phyloP scores from a whole-genome alignment of 2,888 invertebrate genomes.

The Brenthis ino region DNA sequence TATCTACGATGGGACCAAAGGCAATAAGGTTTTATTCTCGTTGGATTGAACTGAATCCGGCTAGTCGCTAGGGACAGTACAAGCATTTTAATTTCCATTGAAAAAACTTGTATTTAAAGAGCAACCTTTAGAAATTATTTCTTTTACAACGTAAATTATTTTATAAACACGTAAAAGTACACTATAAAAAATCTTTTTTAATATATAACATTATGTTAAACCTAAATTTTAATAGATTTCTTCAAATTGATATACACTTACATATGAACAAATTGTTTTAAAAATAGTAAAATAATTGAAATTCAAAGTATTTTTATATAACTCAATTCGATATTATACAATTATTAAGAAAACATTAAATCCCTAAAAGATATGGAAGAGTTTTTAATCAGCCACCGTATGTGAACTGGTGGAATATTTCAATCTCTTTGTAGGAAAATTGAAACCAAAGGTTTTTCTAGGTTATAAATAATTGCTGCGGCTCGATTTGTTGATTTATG shows the following conservation, averaged over 20 bases:
- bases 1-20: slow-evolving; percentile 6
- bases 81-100: slow-evolving; percentile 23
- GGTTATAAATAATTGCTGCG: slow-evolving; percentile 47
- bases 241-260: not conserved
- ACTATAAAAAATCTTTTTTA: too few species aligned
- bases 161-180: too few species aligned
- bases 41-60: slow-evolving; percentile 16
- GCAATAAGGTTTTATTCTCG: too few species aligned
- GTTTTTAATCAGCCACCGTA: not conserved
- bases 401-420: slow-evolving; percentile 14
- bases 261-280: not conserved
- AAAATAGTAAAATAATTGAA: not conserved
- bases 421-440: slow-evolving; percentile 37
- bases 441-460: slow-evolving; percentile 40
- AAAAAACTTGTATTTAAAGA: slow-evolving; percentile 3
- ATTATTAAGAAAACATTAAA: too few species aligned
- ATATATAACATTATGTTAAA: too few species aligned
- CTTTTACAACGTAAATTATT: not conserved
- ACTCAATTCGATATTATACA: too few species aligned
- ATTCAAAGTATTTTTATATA: not conserved
- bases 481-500: slow-evolving; percentile 75
- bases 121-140: not conserved
- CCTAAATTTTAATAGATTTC: not conserved
- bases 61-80: slow-evolving; percentile 13
- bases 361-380: too few species aligned